phyloP scores from a whole-genome alignment of 2,888 invertebrate genomes.

The Dyspetes luteomarginatus region DNA sequence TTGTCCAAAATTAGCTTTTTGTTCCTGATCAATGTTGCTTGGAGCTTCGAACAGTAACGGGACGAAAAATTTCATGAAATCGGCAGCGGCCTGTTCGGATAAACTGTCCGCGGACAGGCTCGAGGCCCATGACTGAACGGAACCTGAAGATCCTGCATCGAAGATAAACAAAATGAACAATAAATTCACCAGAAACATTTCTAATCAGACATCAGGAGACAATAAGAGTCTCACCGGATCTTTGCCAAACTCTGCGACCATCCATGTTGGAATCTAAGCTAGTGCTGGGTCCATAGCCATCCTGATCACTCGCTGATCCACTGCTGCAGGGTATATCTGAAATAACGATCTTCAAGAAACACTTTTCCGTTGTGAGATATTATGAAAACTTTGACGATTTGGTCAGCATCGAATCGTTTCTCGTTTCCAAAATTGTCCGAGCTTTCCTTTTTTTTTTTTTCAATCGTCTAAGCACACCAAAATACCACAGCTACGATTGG shows the following conservation, averaged over 20 bases:
- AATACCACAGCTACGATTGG: slow-evolving; percentile 26
- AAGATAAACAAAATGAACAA: background rate
- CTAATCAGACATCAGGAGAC: background rate
- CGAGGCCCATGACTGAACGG: slow-evolving; percentile 87
- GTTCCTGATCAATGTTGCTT: slow-evolving; percentile 85
- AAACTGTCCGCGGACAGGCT: slow-evolving; percentile 87
- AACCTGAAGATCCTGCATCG: slow-evolving; percentile 85
- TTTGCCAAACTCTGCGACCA: slow-evolving; percentile 81
- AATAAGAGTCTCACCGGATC: slow-evolving; percentile 82
- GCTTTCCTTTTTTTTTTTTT: slow-evolving; percentile 1
- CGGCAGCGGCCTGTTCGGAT: slow-evolving; percentile 85
- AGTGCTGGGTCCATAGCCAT: slow-evolving; percentile 85
- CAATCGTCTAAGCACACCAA: slow-evolving; percentile 36
- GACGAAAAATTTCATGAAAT: slow-evolving; percentile 89
- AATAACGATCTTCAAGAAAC: slow-evolving; percentile 60
- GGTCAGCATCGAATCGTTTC: background rate
- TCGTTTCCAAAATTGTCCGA: slow-evolving; percentile 16
- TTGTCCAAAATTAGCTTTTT: slow-evolving; percentile 89
- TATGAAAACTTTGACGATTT: slow-evolving; percentile 6
- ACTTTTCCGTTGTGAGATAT: background rate
- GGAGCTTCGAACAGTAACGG: slow-evolving; percentile 86
- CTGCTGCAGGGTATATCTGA: slow-evolving; percentile 84
- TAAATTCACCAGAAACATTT: background rate
- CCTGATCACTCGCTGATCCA: slow-evolving; percentile 85
- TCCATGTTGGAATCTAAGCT: slow-evolving; percentile 85